Percentiles rank a stretch among this genome's conserved stretches.
These are phyloP conservation scores for Grammomys surdaster DNA, from an alignment of 2,113 vertebrate species.

Conservation along the genomic window DNA sequence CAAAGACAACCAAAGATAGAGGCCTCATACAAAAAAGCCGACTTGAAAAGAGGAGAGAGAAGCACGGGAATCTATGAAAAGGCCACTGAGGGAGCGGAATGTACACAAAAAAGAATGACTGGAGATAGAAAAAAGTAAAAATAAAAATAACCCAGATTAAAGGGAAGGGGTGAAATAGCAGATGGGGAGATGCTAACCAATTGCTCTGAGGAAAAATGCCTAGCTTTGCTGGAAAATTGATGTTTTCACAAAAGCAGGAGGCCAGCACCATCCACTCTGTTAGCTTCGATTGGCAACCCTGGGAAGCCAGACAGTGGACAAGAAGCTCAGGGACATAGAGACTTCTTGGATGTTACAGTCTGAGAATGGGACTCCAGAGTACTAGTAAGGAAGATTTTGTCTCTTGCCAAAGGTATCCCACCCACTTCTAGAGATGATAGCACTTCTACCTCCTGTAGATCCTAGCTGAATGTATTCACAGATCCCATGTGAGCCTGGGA, in stretches of 20 bases:
- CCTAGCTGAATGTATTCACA: not conserved
- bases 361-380: not conserved
- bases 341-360: not conserved
- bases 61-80: constrained; percentile 39
- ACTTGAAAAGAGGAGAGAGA: constrained; percentile 66
- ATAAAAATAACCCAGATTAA: constrained; percentile 59
- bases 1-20: constrained; percentile 72
- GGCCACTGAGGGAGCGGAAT: constrained; percentile 25
- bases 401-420: not conserved
- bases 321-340: not conserved
- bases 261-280: fast-evolving
- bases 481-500: not conserved
- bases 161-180: constrained; percentile 60
- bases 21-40: not conserved
- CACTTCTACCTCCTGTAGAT: not conserved
- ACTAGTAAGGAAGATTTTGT: fast-evolving
- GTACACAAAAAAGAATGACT: not conserved
- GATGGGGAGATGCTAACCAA: constrained; percentile 16
- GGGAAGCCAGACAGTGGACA: not conserved
- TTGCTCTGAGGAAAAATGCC: constrained; percentile 19
- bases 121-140: constrained; percentile 64
- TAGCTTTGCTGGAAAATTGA: constrained; percentile 21
- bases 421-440: too few species aligned
- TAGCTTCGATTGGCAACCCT: not conserved
- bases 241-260: constrained; percentile 16